Percentiles rank a stretch among this genome's conserved stretches.
phyloP scores from a whole-genome alignment of 2,888 invertebrate genomes.

The Noctua janthina region DNA sequence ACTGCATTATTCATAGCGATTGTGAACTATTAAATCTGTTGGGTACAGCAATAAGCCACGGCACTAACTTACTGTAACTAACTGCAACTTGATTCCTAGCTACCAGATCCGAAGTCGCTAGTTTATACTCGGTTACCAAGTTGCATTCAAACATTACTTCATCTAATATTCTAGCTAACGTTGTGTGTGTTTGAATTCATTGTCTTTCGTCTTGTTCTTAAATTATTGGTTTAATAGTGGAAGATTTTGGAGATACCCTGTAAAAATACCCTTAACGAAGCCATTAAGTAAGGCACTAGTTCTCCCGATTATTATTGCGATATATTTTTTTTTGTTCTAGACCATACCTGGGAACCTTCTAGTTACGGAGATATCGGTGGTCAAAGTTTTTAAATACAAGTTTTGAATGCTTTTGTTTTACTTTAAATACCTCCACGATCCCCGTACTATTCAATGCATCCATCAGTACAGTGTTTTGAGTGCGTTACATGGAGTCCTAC shows the following conservation, averaged over 20 bases:
- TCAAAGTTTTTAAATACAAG: too few species aligned
- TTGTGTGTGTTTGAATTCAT: constrained; percentile 16
- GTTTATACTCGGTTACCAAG: constrained; percentile 74
- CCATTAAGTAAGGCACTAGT: too few species aligned
- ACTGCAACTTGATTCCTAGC: constrained; percentile 80
- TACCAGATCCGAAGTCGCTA: constrained; percentile 67
- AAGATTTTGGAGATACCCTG: neutral
- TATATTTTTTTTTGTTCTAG: too few species aligned
- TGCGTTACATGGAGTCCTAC: too few species aligned
- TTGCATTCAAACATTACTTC: constrained; percentile 71
- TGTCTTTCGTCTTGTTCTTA: neutral
- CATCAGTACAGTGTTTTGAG: too few species aligned
- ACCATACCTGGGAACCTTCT: too few species aligned
- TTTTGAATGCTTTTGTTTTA: too few species aligned
- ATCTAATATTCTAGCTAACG: constrained; percentile 46
- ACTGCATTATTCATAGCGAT: constrained; percentile 66
- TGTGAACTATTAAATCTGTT: constrained; percentile 78
- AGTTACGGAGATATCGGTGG: too few species aligned
- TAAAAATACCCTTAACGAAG: too few species aligned
- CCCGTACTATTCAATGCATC: too few species aligned
- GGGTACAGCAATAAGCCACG: constrained; percentile 77
- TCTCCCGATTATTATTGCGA: too few species aligned
- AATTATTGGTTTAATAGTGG: neutral
- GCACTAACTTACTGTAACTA: constrained; percentile 75
- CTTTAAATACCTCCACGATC: too few species aligned